A percentile compares a stretch with the other conserved stretches of the same genome.
phyloP scores from a whole-genome alignment of 1,140 invertebrate genomes.

The Notospermus geniculatus region DNA sequence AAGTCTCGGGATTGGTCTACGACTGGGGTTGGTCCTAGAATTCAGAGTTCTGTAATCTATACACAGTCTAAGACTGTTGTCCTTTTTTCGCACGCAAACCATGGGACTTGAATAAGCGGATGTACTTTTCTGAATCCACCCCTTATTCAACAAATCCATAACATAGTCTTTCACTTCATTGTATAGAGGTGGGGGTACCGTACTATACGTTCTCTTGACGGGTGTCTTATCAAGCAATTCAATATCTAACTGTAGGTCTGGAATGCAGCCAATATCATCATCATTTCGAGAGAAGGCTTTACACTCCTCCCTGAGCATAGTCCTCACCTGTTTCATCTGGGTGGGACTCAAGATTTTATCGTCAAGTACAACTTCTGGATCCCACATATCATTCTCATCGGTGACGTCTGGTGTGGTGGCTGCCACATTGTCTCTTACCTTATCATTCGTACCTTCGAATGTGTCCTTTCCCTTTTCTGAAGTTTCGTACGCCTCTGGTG shows the following conservation, averaged over 20 bases:
- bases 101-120: slow-evolving; percentile 16
- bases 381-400: no score
- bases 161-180: slow-evolving; percentile 29
- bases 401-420: no score
- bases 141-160: slow-evolving; percentile 11
- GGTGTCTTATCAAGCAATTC: slow-evolving; percentile 16
- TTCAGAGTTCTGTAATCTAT: slow-evolving; percentile 18
- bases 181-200: slow-evolving; percentile 22
- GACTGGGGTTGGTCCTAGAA: slow-evolving; percentile 10
- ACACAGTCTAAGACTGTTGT: slow-evolving; percentile 20
- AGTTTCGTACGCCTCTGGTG: no score
- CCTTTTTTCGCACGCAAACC: slow-evolving; percentile 21
- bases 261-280: slow-evolving; percentile 19
- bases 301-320: slow-evolving; percentile 13
- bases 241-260: slow-evolving; percentile 23
- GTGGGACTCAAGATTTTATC: not conserved
- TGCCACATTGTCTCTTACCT: no score
- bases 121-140: slow-evolving; percentile 13
- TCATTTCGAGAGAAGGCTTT: slow-evolving; percentile 16
- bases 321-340: slow-evolving; percentile 5
- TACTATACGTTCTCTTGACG: slow-evolving; percentile 17
- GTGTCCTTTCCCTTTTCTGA: no score
- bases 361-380: slow-evolving; percentile 3
- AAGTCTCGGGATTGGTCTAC: slow-evolving; percentile 16
- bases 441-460: no score